Evolutionary conservation across 92 coral and sea anemone genomes (phyloP), one percentile per base, ranked within the genome.

Genomic region (Parazoanthus darwini): DNA sequence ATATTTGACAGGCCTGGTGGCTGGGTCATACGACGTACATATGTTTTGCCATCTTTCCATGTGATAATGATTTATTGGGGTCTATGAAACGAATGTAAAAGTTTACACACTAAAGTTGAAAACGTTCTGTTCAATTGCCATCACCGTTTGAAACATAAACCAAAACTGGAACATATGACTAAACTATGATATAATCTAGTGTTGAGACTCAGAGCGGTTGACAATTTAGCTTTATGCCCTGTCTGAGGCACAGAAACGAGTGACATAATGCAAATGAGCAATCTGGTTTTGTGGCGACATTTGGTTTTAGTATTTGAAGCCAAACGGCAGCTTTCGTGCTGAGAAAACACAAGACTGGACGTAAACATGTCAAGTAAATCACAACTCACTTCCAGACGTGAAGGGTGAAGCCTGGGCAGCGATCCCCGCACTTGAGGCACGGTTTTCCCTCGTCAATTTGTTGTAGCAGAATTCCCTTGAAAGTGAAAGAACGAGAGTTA

Each of bases 361-460:
- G 46, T 43, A 84, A 84, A 71, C 87, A 68, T 46, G 54, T 38
- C 86, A 82, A 38, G 43, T 9, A n/a, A 20, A 46, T n/a, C 25
- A 10, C 25, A 68, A 79, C 94, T 89, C 85, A 94, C 98, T 91
- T 94, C 98, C 98, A 94, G 86, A 94, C 95, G 89, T 94, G 98
- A 25, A 94, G 89, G n/a, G 93, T 94, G 38, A 94, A 94, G 9
- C 98, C 98, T n/a, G 98, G 93, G 78, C 98, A 94, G 37, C 91
- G 90, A 36, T 90, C 93, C 14, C 95, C 95, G 39, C 98, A 94
- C 80, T 89, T 94, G 13, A 94, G 92, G 46, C 98, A 94, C 20
- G 98, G 98, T 78, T 91, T 93, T 48, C 98, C 98, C 68, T 94
- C 96, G 85, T 94, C 98, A 5, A 94, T 91, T 88, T 94, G 92